Percentiles rank a stretch among this genome's conserved stretches.
Evolutionary conservation across 2,888 invertebrate genomes (phyloP).

Genomic region (Omphaloscelis lunosa): DNA sequence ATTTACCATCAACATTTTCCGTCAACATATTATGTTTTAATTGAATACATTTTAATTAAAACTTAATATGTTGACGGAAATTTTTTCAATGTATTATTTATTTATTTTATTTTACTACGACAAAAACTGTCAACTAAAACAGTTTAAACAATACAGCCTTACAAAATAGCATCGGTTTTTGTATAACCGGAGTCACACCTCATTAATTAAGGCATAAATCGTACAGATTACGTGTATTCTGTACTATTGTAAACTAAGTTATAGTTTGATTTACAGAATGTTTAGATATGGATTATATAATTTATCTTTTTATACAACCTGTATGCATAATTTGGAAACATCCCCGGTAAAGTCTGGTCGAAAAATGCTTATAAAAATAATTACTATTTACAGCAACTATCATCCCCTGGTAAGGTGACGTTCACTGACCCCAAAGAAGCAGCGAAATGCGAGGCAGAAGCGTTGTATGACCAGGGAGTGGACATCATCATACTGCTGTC

Average conservation of each 20-base stretch:
- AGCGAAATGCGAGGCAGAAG: constrained; percentile 91
- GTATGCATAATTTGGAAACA: neutral
- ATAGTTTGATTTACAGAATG: neutral
- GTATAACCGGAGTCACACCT: too few species aligned
- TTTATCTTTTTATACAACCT: neutral
- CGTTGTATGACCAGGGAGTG: constrained; percentile 91
- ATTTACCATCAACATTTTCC: too few species aligned
- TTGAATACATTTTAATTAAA: too few species aligned
- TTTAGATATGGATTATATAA: too few species aligned
- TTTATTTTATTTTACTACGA: too few species aligned
- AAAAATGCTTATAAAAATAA: neutral
- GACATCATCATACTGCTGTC: constrained; percentile 95
- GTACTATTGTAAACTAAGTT: neutral
- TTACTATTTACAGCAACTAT: constrained; percentile 88
- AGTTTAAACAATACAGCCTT: neutral
- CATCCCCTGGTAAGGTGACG: constrained; percentile 92
- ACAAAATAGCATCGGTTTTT: neutral
- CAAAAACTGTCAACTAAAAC: too few species aligned
- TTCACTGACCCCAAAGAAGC: constrained; percentile 93
- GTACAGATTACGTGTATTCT: neutral
- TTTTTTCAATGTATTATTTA: too few species aligned
- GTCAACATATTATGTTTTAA: too few species aligned
- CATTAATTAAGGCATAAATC: neutral
- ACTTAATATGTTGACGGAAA: neutral
- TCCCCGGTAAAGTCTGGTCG: neutral